Evolutionary conservation across 2,113 vertebrate species (phyloP).

Genomic region (Bathybates hornii): DNA sequence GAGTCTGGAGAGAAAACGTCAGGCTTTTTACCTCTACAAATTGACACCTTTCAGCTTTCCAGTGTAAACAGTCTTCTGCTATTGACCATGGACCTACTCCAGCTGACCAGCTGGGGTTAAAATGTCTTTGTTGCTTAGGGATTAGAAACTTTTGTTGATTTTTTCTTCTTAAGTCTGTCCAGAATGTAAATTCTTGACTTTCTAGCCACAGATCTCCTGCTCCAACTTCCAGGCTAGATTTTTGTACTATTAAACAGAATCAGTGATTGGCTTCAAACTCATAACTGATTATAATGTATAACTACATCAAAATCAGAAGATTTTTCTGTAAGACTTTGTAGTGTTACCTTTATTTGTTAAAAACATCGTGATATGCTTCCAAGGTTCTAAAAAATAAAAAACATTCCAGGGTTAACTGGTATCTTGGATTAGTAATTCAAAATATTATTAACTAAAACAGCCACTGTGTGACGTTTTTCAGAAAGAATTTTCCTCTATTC

Average conservation of each 20-base stretch:
- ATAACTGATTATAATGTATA: neutral
- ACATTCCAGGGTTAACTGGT: neutral
- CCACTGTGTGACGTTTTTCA: neutral
- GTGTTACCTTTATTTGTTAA: neutral
- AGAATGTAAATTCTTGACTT: neutral
- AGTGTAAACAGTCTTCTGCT: neutral
- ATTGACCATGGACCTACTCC: neutral
- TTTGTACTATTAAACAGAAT: neutral
- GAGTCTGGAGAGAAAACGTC: neutral
- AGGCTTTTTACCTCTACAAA: neutral
- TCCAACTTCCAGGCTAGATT: neutral
- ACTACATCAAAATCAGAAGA: neutral
- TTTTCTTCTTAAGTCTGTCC: neutral
- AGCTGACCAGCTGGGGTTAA: neutral
- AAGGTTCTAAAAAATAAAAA: neutral
- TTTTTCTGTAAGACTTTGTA: neutral
- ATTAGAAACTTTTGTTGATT: neutral
- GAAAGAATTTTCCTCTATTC: neutral
- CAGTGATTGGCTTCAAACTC: neutral
- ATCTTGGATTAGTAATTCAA: neutral
- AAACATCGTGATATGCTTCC: neutral
- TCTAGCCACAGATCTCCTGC: neutral
- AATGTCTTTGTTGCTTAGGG: neutral
- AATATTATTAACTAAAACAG: neutral
- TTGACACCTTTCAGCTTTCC: neutral